Percentiles rank a stretch among this genome's conserved stretches.
phyloP scores from a whole-genome alignment of 2,888 invertebrate species.

The Drosophila peninsularis region DNA sequence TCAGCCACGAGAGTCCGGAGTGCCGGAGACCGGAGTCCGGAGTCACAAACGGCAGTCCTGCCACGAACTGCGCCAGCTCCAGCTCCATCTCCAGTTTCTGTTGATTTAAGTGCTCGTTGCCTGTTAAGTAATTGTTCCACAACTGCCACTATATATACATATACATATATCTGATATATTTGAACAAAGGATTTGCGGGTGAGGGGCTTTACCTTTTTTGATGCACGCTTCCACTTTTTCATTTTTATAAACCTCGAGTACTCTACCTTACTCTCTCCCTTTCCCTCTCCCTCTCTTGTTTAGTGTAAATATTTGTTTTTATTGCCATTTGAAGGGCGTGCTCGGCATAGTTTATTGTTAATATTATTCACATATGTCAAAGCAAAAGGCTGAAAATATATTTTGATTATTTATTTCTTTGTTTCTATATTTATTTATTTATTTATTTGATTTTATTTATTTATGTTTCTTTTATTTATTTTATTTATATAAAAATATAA shows the following conservation, averaged over 20 bases:
- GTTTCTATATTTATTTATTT: background rate
- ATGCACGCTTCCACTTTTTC: slow-evolving; percentile 14
- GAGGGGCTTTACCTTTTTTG: slow-evolving; percentile 42
- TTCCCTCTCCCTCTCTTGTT: background rate
- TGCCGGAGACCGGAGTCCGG: background rate
- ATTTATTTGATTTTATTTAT: too few species aligned
- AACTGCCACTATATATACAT: slow-evolving; percentile 16
- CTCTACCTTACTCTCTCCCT: slow-evolving; percentile 3
- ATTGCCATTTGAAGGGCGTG: slow-evolving; percentile 76
- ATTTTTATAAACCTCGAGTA: slow-evolving; percentile 28
- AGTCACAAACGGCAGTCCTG: slow-evolving; percentile 13
- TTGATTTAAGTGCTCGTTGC: slow-evolving; percentile 64
- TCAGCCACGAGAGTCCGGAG: slow-evolving; percentile 13
- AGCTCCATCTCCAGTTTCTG: slow-evolving; percentile 19
- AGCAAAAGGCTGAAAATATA: background rate
- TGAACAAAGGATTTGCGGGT: slow-evolving; percentile 72
- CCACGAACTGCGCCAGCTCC: slow-evolving; percentile 19
- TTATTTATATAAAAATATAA: too few species aligned
- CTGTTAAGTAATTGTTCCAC: slow-evolving; percentile 57
- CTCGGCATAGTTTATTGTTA: slow-evolving; percentile 58
- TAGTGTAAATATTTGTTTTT: slow-evolving; percentile 71
- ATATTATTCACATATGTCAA: slow-evolving; percentile 29
- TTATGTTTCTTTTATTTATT: too few species aligned
- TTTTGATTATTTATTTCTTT: background rate
- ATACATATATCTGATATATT: slow-evolving; percentile 55